These are phyloP conservation scores for Nectonema munidae DNA, from an alignment of 2,888 invertebrate species.

Conservation along the genomic window DNA sequence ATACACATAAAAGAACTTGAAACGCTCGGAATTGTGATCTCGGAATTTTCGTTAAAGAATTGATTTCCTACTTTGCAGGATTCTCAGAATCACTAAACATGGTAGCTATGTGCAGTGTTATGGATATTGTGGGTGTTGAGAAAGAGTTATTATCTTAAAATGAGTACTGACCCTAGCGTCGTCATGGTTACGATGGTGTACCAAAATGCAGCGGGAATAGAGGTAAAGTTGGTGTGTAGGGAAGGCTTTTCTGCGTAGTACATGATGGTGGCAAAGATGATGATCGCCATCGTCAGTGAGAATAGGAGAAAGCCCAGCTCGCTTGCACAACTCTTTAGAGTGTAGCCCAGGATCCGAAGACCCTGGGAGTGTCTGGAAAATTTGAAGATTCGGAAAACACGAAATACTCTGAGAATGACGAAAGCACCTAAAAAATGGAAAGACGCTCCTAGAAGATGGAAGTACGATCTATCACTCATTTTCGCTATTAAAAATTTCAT, in stretches of 20 bases:
- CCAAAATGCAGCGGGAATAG: slow-evolving; percentile 98
- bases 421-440: slow-evolving; percentile 92
- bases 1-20: too few relatives aligned
- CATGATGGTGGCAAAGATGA: slow-evolving; percentile 99
- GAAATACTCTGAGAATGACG: slow-evolving; percentile 84
- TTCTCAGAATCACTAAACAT: too few relatives aligned
- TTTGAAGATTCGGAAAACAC: slow-evolving; percentile 98
- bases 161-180: slow-evolving; percentile 86
- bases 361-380: slow-evolving; percentile 98
- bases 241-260: slow-evolving; percentile 99
- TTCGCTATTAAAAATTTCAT: too few relatives aligned
- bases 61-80: too few relatives aligned
- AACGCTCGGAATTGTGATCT: too few relatives aligned
- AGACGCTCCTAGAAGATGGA: too few relatives aligned
- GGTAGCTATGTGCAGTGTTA: too few relatives aligned
- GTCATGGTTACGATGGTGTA: slow-evolving; percentile 99
- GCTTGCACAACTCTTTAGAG: slow-evolving; percentile 87
- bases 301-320: slow-evolving; percentile 96
- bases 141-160: too few relatives aligned
- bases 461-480: too few relatives aligned
- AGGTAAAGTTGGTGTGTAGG: slow-evolving; percentile 75
- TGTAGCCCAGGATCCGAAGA: slow-evolving; percentile 84
- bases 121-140: too few relatives aligned
- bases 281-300: slow-evolving; percentile 96
- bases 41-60: too few relatives aligned